Evolutionary conservation across 2,113 vertebrate genomes (phyloP).

Genomic region (Cebidichthys violaceus): DNA sequence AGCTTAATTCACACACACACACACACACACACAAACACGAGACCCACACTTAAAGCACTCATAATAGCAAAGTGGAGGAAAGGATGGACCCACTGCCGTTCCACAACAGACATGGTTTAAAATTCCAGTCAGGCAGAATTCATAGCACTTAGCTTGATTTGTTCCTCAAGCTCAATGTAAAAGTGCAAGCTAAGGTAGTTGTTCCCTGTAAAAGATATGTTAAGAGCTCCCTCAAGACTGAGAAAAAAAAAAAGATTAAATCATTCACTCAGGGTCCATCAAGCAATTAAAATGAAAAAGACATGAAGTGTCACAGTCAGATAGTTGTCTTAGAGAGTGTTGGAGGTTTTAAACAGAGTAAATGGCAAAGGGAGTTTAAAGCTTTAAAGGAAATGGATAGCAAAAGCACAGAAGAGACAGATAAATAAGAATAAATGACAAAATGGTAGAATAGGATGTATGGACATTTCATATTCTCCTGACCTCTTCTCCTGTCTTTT

Average conservation of each 20-base stretch:
- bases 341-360: conserved; percentile 1
- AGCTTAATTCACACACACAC: conserved; percentile 52
- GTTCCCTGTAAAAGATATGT: conserved; percentile 37
- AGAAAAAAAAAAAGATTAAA: conserved; percentile 15
- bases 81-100: conserved; percentile 24
- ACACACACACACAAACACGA: conserved; percentile 31
- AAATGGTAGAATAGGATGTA: background rate
- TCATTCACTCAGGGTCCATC: conserved; percentile 42
- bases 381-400: background rate
- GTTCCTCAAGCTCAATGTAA: conserved; percentile 46
- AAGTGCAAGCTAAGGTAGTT: conserved; percentile 67
- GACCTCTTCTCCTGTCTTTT: background rate
- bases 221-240: conserved; percentile 47
- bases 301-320: conserved; percentile 17
- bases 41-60: conserved; percentile 23
- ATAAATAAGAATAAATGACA: background rate
- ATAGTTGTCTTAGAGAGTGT: background rate
- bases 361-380: background rate
- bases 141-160: conserved; percentile 79
- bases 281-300: conserved; percentile 46
- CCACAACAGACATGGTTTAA: conserved; percentile 54
- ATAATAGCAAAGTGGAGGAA: conserved; percentile 23
- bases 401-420: background rate
- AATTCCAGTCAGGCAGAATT: conserved; percentile 74
- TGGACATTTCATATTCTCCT: conserved; percentile 6